Base-by-base conservation (phyloP, 2,113 vertebrate genomes). In the Tragelaphus strepsiceros region DNA sequence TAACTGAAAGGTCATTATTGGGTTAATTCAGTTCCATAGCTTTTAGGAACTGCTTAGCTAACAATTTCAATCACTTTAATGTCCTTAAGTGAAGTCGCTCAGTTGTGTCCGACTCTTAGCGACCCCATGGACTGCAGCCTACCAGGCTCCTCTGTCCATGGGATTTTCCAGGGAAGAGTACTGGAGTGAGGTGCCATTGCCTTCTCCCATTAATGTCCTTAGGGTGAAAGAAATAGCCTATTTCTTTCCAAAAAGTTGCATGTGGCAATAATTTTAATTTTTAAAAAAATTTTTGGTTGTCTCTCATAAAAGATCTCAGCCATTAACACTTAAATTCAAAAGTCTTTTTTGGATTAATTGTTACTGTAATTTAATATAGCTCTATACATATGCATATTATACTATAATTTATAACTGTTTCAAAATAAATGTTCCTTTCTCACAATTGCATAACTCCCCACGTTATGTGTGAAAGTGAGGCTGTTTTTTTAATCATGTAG, bases 401-500 rank as follows among this genome's bases (percentile, higher is more conserved):
- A 19, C 30, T 96, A 56, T 91, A 96, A 97, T 97, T 94, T 82
- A 86, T 83, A 97, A 88, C 30, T 88, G 88, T 80, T 97, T 96
- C 89, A 96, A 90, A 96, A 90, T 61, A 89, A 93, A 58, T 51
- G 32, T 91, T 94, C 80, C 30, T 26, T 87, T 80, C 61, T 86
- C 39, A 96, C 39, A 91, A 58, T 14, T 90, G 53, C 46, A 64
- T 78, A 51, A 53, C 22, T 95, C 21, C 30, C 32, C 59, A 77
- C 21, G 22, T 83, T 95, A 51, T 86, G 21, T 71, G 96, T 92
- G 81, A 91, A 64, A 91, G 77, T 78, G 81, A 97, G 64, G 85
- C n/a, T 94, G 88, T 93, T 98, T 96, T 93, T 97, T 98, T 94
- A 94, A 97, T 96, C 77, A 93, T 22, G 56, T 94, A 94, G 71